phyloP scores from a whole-genome alignment of 2,888 invertebrate species.

The Nomada fucata region DNA sequence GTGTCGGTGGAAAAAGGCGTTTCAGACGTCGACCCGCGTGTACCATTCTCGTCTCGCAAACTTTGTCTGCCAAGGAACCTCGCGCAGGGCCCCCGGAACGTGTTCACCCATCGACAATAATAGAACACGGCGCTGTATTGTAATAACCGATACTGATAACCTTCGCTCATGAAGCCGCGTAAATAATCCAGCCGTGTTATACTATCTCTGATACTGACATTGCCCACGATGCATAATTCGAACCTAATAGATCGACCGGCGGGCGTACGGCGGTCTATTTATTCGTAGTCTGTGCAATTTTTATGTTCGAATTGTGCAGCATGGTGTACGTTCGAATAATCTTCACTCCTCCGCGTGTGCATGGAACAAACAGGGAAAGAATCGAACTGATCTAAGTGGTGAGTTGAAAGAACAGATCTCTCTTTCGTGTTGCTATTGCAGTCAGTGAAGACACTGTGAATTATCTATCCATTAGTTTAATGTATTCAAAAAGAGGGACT shows the following conservation, averaged over 20 bases:
- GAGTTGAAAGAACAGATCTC: neutral
- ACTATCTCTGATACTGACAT: conserved; percentile 27
- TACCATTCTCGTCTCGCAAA: neutral
- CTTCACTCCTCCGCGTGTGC: too few relatives aligned
- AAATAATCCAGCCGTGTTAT: conserved; percentile 16
- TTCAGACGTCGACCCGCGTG: neutral
- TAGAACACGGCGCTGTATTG: conserved; percentile 24
- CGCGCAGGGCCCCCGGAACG: neutral
- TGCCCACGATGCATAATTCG: conserved; percentile 15
- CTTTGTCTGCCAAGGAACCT: conserved; percentile 46
- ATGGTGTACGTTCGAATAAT: too few relatives aligned
- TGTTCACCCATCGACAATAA: conserved; percentile 23
- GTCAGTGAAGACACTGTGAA: neutral
- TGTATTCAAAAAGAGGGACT: neutral
- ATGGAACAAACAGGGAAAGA: too few relatives aligned
- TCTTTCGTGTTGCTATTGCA: neutral
- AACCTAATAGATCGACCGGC: conserved; percentile 2
- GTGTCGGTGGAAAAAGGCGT: neutral
- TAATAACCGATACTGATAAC: conserved; percentile 53
- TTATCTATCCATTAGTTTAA: neutral
- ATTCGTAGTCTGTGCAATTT: neutral
- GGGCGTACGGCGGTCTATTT: neutral
- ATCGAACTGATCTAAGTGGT: too few relatives aligned
- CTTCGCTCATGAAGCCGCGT: conserved; percentile 35
- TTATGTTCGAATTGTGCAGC: neutral